Conservation (phyloP, 1,140 invertebrate species). For the Druon quercuslanigerum region DNA sequence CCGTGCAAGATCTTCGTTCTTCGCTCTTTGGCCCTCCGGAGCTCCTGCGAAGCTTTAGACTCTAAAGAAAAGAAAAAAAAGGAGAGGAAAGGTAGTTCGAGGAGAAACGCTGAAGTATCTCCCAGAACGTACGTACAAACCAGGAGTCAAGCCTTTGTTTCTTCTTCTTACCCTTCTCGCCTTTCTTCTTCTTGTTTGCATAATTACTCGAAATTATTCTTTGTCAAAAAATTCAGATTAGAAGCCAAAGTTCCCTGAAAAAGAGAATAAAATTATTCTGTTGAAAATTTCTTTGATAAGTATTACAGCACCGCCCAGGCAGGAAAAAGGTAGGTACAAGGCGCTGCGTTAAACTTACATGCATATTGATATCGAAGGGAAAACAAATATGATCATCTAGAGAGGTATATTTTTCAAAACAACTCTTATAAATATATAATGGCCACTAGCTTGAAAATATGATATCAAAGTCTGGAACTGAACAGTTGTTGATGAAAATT, state of each 20-base stretch:
- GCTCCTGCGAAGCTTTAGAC: slow-evolving; percentile 1
- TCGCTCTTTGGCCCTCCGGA: slow-evolving; percentile 39
- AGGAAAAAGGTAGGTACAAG: too few species aligned
- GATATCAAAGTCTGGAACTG: background rate
- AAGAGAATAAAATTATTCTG: background rate
- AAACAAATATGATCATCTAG: too few species aligned
- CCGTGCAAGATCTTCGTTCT: slow-evolving; percentile 40
- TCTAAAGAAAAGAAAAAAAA: background rate
- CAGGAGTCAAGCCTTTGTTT: slow-evolving; percentile 43
- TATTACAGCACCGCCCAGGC: too few species aligned
- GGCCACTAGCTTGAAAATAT: background rate
- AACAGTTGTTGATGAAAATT: slow-evolving; percentile 22
- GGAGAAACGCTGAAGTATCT: slow-evolving; percentile 33
- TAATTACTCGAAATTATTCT: background rate
- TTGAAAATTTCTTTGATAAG: background rate
- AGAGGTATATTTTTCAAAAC: too few species aligned
- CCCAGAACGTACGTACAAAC: slow-evolving; percentile 18
- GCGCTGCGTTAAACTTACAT: too few species aligned
- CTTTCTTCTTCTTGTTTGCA: slow-evolving; percentile 24
- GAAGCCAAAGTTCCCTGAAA: background rate
- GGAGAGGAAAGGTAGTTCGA: slow-evolving; percentile 29
- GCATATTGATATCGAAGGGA: too few species aligned
- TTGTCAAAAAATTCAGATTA: background rate
- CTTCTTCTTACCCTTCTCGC: background rate
- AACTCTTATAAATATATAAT: too few species aligned